Base-by-base conservation (phyloP, 2,888 invertebrate genomes). In the Podotricha telesiphe region DNA sequence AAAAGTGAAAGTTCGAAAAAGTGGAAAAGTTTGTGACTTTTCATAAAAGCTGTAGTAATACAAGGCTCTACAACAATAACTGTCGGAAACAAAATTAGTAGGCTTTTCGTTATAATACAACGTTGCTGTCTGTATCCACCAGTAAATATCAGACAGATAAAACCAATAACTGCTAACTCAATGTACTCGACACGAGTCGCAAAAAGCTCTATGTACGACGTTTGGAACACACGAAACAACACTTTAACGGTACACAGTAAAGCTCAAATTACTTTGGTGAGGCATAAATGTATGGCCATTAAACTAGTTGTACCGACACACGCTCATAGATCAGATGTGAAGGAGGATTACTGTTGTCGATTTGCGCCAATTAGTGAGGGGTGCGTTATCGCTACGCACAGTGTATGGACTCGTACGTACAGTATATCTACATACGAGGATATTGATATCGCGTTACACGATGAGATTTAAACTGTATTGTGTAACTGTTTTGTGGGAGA, bases 301-400 rank as follows among this genome's bases (percentile, higher is more conserved):
- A 58, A 64, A 56, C 50, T 20, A 37, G 56, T 50, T 58, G 40
- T 17, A 34, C 45, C 28, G 59, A 51, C 61, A 67, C 61, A 61
- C 67, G 67, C 51, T 58, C 65, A 45, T 53, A 61, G 67, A 51
- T 67, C 42, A 69, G 68, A 62, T 69, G 67, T 66, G 70, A 55
- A 66, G 65, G 58, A 56, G 62, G 71, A 64, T 70, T 59, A 67
- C 48, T 51, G 67, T 61, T 62, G 72, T 63, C 64, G 65, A 68
- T 74, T 73, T 69, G 61, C 67, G 62, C 68, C 71, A 74, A 74
- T 74, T 73, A 74, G 67, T 64, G 63, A 65, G 50, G 62, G 62
- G 50, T 50, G 50, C 66, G 42, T 62, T 74, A 69, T 68, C 67
- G 64, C 53, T 61, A 58, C 51, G 15, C 17, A 11, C 13, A 8